A percentile compares a stretch with the other conserved stretches of the same genome.
phyloP scores from a whole-genome alignment of 2,888 invertebrate genomes.

The Scrobipalpa atriplicella region DNA sequence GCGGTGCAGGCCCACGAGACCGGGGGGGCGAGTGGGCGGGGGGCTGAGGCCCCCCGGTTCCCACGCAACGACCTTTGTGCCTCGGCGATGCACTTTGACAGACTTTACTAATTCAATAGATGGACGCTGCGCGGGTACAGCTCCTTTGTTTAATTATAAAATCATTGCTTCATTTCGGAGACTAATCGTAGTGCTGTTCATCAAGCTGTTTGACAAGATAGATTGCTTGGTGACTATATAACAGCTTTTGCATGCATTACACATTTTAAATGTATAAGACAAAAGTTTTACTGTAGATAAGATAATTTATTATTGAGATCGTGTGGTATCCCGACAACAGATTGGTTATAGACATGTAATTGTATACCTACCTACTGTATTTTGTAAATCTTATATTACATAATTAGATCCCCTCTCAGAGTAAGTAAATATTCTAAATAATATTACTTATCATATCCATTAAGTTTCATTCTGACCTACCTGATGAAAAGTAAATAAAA shows the following conservation, averaged over 20 bases:
- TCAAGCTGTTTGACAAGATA: not conserved
- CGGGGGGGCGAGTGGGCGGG: slow-evolving; percentile 45
- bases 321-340: too few relatives aligned
- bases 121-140: slow-evolving; percentile 68
- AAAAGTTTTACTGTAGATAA: too few relatives aligned
- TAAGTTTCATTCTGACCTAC: too few relatives aligned
- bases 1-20: slow-evolving; percentile 70
- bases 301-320: too few relatives aligned
- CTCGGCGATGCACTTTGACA: slow-evolving; percentile 81
- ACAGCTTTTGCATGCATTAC: not conserved
- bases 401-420: too few relatives aligned
- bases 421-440: too few relatives aligned
- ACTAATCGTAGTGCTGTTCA: not conserved
- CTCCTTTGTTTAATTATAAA: slow-evolving; percentile 61
- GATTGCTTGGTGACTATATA: not conserved
- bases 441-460: too few relatives aligned
- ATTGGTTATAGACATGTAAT: too few relatives aligned
- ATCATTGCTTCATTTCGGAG: slow-evolving; percentile 30
- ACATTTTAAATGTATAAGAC: not conserved
- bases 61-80: slow-evolving; percentile 83
- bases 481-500: not conserved
- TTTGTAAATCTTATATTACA: too few relatives aligned
- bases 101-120: slow-evolving; percentile 82
- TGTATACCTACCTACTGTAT: too few relatives aligned
- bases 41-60: slow-evolving; percentile 59